A percentile compares a stretch with the other conserved stretches of the same genome.
phyloP scores from a whole-genome alignment of 2,113 vertebrate species.

The Eretmochelys imbricata region DNA sequence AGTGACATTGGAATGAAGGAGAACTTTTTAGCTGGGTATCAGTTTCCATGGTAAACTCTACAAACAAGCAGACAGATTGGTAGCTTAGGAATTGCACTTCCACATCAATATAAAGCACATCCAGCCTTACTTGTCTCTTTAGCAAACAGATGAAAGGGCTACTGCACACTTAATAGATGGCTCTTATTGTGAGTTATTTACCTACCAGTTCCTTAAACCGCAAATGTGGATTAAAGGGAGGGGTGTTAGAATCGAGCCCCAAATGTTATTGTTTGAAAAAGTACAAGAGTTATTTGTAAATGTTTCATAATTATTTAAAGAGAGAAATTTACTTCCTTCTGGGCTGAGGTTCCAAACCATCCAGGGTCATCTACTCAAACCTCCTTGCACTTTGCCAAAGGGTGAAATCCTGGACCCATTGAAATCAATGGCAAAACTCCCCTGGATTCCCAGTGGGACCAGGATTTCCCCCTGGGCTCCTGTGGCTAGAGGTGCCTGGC shows the following conservation, averaged over 20 bases:
- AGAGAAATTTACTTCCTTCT: neutral
- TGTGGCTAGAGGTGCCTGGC: accelerated
- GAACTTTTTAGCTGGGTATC: slow-evolving; percentile 78
- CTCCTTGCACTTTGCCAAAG: accelerated
- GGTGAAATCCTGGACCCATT: accelerated
- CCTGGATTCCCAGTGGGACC: accelerated
- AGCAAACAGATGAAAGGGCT: slow-evolving; percentile 37
- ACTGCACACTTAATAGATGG: neutral
- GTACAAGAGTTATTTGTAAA: neutral
- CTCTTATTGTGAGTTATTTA: slow-evolving; percentile 37
- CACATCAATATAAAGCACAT: neutral
- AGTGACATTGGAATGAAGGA: slow-evolving; percentile 75
- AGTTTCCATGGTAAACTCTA: slow-evolving; percentile 77
- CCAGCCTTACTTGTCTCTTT: neutral
- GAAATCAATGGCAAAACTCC: too few species aligned
- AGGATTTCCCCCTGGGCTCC: neutral
- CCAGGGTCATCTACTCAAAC: accelerated
- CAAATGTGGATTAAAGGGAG: neutral
- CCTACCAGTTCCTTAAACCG: neutral
- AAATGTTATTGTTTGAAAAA: neutral
- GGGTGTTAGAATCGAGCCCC: neutral
- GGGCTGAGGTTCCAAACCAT: neutral
- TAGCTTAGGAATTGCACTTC: neutral
- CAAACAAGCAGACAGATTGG: slow-evolving; percentile 33
- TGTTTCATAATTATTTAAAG: neutral